phyloP scores from a whole-genome alignment of 2,888 invertebrate species.

The Drosophila fungiperda region DNA sequence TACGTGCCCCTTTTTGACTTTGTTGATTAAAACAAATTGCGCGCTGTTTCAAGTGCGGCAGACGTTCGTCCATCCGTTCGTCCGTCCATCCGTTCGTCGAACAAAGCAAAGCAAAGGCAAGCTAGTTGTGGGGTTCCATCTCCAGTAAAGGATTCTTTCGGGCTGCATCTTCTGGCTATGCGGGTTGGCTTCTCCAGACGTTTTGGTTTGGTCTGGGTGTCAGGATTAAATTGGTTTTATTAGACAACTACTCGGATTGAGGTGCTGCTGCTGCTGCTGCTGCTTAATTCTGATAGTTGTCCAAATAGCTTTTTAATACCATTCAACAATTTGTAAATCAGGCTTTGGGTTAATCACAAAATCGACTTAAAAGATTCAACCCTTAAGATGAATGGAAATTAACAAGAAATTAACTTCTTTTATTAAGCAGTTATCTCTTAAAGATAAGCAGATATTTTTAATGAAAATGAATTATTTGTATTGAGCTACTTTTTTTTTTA shows the following conservation, averaged over 20 bases:
- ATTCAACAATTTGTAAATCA: neutral
- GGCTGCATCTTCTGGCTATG: neutral
- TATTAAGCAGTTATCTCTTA: neutral
- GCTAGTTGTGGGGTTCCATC: neutral
- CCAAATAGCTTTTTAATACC: neutral
- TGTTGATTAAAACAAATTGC: constrained; percentile 80
- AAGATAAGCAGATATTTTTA: neutral
- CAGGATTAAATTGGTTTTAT: constrained; percentile 53
- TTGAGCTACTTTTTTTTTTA: neutral
- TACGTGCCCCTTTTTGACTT: constrained; percentile 69
- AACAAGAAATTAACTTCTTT: neutral
- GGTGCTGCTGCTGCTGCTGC: constrained; percentile 7
- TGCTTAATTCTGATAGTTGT: constrained; percentile 5
- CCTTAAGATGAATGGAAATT: neutral
- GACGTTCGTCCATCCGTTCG: constrained; percentile 17
- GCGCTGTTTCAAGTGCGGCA: constrained; percentile 68
- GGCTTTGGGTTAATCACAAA: neutral
- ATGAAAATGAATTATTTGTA: neutral
- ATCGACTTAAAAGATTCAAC: neutral
- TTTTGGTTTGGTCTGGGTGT: constrained; percentile 30
- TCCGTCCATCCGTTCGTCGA: neutral
- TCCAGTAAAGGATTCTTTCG: constrained; percentile 13
- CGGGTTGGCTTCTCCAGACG: constrained; percentile 19
- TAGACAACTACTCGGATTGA: constrained; percentile 31
- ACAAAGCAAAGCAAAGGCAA: constrained; percentile 30